A percentile compares a stretch with the other conserved stretches of the same genome.
Conservation (phyloP, 2,113 vertebrate genomes). For the Lycaon pictus region DNA sequence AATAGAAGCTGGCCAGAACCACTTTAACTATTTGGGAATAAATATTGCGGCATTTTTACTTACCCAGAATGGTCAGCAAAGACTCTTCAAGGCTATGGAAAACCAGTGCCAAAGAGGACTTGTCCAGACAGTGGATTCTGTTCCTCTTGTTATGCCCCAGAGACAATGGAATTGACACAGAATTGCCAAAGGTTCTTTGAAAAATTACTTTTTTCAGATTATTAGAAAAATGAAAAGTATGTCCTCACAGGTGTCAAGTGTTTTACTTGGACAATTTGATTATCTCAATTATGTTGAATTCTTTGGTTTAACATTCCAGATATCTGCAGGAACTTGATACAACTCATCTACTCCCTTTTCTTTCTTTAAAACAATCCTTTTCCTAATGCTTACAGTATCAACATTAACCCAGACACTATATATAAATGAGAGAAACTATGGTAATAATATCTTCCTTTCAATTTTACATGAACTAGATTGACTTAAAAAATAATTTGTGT, state of each 20-base stretch:
- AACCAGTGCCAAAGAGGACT: not conserved
- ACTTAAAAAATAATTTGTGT: not conserved
- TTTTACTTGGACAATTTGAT: constrained; percentile 61
- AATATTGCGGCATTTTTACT: constrained; percentile 37
- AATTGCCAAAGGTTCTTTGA: not conserved
- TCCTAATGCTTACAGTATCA: constrained; percentile 78
- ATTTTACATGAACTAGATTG: constrained; percentile 47
- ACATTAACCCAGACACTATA: constrained; percentile 79
- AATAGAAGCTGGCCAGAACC: constrained; percentile 67
- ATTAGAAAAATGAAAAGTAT: constrained; percentile 44
- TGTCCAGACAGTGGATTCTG: too few relatives aligned
- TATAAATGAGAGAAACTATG: constrained; percentile 72
- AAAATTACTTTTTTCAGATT: constrained; percentile 32
- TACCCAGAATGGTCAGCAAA: constrained; percentile 9
- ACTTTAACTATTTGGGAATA: constrained; percentile 65
- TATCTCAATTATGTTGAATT: constrained; percentile 65
- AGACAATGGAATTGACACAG: not conserved
- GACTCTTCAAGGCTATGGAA: not conserved
- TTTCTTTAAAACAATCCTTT: constrained; percentile 58
- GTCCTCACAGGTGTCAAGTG: not conserved
- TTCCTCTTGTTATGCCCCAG: not conserved
- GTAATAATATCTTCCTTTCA: constrained; percentile 75
- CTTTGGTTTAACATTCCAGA: constrained; percentile 74
- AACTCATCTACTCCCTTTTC: constrained; percentile 78
- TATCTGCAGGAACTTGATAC: constrained; percentile 78